A percentile compares a stretch with the other conserved stretches of the same genome.
phyloP scores from a whole-genome alignment of 1,140 invertebrate genomes.

The Thalassaphorura encarpata region DNA sequence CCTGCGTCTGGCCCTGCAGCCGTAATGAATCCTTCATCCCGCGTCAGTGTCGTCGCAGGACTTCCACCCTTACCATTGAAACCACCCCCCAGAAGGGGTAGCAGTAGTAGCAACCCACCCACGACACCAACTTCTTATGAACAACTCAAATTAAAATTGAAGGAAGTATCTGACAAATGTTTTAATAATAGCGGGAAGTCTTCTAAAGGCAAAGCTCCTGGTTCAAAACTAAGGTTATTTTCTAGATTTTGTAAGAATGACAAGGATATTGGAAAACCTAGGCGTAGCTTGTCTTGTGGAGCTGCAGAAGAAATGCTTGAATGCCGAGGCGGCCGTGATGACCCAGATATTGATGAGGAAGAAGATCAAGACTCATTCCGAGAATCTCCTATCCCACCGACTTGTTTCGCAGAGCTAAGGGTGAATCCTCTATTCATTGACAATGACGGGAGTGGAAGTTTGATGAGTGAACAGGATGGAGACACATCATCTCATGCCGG shows the following conservation, averaged over 20 bases:
- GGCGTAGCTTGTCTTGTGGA: slow-evolving; percentile 62
- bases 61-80: slow-evolving; percentile 27
- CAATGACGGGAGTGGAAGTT: slow-evolving; percentile 11
- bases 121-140: slow-evolving; percentile 21
- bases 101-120: not conserved
- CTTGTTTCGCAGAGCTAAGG: slow-evolving; percentile 30
- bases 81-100: not conserved
- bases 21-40: not conserved
- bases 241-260: slow-evolving; percentile 22
- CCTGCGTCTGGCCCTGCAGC: too few relatives aligned
- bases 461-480: slow-evolving; percentile 33
- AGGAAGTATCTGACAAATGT: slow-evolving; percentile 30
- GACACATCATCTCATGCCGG: not conserved
- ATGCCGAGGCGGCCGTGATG: slow-evolving; percentile 41
- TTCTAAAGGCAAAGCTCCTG: not conserved
- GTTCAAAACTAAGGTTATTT: slow-evolving; percentile 6
- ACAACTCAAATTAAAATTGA: slow-evolving; percentile 29
- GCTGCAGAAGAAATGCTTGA: slow-evolving; percentile 59
- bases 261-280: slow-evolving; percentile 29
- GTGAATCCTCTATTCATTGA: slow-evolving; percentile 47
- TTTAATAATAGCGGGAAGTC: slow-evolving; percentile 14
- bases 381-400: not conserved
- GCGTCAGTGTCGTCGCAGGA: slow-evolving; percentile 7
- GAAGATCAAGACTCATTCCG: not conserved
- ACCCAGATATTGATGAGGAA: not conserved